Base-by-base conservation (phyloP, 2,888 invertebrate genomes). In the Agrypnus murinus region DNA sequence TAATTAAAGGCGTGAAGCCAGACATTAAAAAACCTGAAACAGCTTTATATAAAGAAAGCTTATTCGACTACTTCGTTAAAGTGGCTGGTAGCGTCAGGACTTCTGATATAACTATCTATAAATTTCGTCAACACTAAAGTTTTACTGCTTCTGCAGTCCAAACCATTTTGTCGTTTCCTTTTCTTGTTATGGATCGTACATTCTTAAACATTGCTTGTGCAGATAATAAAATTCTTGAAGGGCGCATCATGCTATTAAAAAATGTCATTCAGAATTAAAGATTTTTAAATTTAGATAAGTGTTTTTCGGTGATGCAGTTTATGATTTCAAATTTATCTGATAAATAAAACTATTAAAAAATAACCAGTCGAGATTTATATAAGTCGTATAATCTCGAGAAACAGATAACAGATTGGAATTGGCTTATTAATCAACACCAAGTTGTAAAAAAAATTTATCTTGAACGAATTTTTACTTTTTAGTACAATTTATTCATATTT, bases 401-500 rank as follows among this genome's bases (percentile, higher is more conserved):
- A 50, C 55, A 55, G 55, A 55, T 55, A 36, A 36, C 17, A 62
- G 34, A 62, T 34, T 14, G 17, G 62, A 32, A 46, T 34, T 48
- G 46, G 34, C 45, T 12, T 48, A 62, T 62, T 62, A 62, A 62
- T 62, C 62, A 34, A 19, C 31, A 8, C 19, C 25, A 25, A 32
- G 31, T 10, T 9, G 46, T 9, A 48, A 34, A 45, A 36, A 62
- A 62, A n/a, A n/a, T n/a, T 46, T 59, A 43, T 59, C 43, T 59
- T 8, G 12, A n/a, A 14, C 15, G 57, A 40, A 64, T 65, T 67
- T 63, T 31, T 40, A 53, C 46, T 65, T 59, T 48, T 46, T 40
- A 46, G 64, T 34, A 34, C 65, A 68, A 71, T 65, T 55, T 68
- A 71, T 71, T 71, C 71, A 68, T 64, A 68, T 71, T 71, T 59